phyloP scores from a whole-genome alignment of 2,888 invertebrate species.

The Aricia artaxerxes region DNA sequence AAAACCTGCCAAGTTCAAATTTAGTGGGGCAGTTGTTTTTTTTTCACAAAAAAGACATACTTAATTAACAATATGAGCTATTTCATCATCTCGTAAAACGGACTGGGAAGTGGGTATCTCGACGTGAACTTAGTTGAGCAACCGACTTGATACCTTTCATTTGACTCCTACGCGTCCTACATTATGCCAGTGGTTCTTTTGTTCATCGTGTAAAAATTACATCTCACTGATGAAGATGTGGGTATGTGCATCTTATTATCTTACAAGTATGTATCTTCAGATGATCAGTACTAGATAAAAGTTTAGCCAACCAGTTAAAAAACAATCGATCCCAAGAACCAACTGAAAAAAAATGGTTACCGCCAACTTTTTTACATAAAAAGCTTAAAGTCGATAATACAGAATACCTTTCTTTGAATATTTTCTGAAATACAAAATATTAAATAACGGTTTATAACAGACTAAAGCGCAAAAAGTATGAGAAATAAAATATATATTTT shows the following conservation, averaged over 20 bases:
- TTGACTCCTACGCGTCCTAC: constrained; percentile 16
- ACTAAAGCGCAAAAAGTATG: not conserved
- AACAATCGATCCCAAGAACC: not conserved
- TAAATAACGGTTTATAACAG: not conserved
- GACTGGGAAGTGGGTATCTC: not conserved
- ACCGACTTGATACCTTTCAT: not conserved
- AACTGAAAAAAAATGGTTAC: not conserved
- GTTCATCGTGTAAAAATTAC: constrained; percentile 6
- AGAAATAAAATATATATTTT: not conserved
- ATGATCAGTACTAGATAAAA: not conserved
- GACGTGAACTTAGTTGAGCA: not conserved
- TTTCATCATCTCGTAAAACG: too few relatives aligned
- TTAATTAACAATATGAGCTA: too few relatives aligned
- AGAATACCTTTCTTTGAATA: not conserved
- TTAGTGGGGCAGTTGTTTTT: too few relatives aligned
- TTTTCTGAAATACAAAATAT: not conserved
- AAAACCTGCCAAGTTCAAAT: too few relatives aligned
- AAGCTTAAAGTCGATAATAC: not conserved
- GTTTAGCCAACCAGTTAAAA: not conserved
- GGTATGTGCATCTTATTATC: not conserved
- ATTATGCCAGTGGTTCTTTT: not conserved
- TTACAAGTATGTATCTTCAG: not conserved
- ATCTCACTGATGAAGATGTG: not conserved
- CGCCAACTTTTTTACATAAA: not conserved
- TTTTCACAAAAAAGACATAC: too few relatives aligned